Conservation (phyloP, 2,797 vertebrate species). For the Spondyliosoma cantharus region DNA sequence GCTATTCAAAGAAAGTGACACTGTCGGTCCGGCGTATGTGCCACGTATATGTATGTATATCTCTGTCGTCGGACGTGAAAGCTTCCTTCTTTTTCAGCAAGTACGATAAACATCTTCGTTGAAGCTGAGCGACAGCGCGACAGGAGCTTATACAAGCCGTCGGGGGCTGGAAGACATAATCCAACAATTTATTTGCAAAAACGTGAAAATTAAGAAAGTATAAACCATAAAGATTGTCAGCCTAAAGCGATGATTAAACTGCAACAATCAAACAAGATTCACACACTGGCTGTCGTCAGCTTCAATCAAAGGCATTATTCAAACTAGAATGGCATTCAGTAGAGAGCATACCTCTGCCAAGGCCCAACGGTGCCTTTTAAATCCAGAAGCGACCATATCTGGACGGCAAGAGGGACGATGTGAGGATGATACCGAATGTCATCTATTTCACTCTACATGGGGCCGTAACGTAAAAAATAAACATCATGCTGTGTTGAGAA, state of each 20-base stretch:
- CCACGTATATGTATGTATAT: not conserved
- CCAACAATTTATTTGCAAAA: conserved; percentile 3
- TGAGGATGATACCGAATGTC: no score
- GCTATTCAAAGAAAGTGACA: conserved; percentile 37
- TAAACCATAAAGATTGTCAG: conserved; percentile 2
- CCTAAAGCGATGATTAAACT: not conserved
- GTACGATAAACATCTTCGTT: conserved; percentile 3
- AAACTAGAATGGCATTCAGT: not conserved
- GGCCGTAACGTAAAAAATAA: no score
- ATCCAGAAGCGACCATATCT: no score
- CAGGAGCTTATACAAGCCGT: no score
- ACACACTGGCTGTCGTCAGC: not conserved
- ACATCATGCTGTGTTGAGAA: no score
- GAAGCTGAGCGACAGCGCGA: not conserved
- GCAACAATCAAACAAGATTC: not conserved
- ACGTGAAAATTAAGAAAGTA: conserved; percentile 3
- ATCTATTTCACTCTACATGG: no score
- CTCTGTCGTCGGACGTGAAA: not conserved
- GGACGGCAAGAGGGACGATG: no score
- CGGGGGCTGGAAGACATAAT: not conserved
- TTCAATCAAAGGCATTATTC: not conserved
- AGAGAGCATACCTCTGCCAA: no score
- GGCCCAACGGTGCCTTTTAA: no score
- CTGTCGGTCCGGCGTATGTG: conserved; percentile 4
- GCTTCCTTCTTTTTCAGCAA: not conserved